A percentile compares a stretch with the other conserved stretches of the same genome.
phyloP scores from a whole-genome alignment of 92 coral and sea anemone species.

The Chrysogorgia sp. region DNA sequence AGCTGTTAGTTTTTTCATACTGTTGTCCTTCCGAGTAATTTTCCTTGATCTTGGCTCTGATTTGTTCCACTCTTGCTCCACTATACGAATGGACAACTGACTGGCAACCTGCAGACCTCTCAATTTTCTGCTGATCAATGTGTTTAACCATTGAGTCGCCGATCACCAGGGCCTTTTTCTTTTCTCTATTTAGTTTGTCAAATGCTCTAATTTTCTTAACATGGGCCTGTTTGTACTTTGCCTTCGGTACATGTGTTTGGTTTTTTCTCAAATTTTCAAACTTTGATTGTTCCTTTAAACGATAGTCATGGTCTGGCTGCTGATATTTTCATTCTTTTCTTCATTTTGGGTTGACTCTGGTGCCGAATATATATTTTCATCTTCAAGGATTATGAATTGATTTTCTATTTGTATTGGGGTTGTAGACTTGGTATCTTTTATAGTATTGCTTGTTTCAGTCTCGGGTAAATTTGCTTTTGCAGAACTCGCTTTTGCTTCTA shows the following conservation, averaged over 20 bases:
- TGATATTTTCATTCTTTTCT: no score
- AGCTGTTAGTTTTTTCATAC: no score
- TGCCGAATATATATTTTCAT: neutral
- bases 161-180: neutral
- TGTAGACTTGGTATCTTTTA: neutral
- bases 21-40: no score
- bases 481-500: neutral
- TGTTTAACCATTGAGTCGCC: no score
- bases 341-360: neutral
- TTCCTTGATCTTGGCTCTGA: neutral
- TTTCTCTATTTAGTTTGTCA: neutral
- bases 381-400: constrained; percentile 1
- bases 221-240: neutral
- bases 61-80: constrained; percentile 20
- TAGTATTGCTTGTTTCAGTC: no score
- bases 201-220: neutral
- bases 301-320: constrained; percentile 9
- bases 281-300: no score
- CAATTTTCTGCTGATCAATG: no score
- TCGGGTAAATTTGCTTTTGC: neutral
- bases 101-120: no score
- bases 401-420: neutral
- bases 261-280: neutral
- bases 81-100: constrained; percentile 16
- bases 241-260: neutral